A percentile compares a stretch with the other conserved stretches of the same genome.
These are phyloP conservation scores for Pristionchus entomophagus DNA, from an alignment of 2,888 invertebrate genomes.

Conservation along the genomic window DNA sequence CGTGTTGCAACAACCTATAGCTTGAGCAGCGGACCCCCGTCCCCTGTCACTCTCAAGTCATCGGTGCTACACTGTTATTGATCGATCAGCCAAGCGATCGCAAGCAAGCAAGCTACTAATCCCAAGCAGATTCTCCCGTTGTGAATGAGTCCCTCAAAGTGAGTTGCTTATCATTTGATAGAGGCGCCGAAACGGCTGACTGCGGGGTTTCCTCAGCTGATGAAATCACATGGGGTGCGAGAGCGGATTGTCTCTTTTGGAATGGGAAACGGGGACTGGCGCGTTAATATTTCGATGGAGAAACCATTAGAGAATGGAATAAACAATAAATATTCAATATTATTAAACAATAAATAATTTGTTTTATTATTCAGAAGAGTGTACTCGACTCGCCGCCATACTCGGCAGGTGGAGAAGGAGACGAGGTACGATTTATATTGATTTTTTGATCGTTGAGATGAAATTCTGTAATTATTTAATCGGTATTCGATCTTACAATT, in stretches of 20 bases:
- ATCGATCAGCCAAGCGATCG: background rate
- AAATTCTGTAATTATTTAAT: too few relatives aligned
- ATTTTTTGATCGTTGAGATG: too few relatives aligned
- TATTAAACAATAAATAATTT: background rate
- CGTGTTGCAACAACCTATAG: constrained; percentile 1
- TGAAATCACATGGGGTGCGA: background rate
- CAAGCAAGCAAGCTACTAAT: background rate
- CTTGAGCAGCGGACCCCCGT: background rate
- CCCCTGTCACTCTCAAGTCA: background rate
- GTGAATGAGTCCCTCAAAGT: constrained; percentile 32
- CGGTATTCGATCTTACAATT: too few relatives aligned
- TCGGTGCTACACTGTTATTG: background rate
- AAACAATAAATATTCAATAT: too few relatives aligned
- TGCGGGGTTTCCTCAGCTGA: constrained; percentile 11
- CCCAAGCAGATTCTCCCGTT: background rate
- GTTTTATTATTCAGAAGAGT: constrained; percentile 8
- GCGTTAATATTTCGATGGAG: too few relatives aligned
- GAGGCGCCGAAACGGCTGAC: background rate
- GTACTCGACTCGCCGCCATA: constrained; percentile 30
- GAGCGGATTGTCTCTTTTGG: background rate
- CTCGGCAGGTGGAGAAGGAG: background rate
- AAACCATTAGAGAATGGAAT: too few relatives aligned
- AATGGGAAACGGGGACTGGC: too few relatives aligned
- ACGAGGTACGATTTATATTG: constrained; percentile 18
- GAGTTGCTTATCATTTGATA: background rate